These are phyloP conservation scores for Candoia aspera DNA, from an alignment of 2,113 vertebrate genomes.

Conservation along the genomic window DNA sequence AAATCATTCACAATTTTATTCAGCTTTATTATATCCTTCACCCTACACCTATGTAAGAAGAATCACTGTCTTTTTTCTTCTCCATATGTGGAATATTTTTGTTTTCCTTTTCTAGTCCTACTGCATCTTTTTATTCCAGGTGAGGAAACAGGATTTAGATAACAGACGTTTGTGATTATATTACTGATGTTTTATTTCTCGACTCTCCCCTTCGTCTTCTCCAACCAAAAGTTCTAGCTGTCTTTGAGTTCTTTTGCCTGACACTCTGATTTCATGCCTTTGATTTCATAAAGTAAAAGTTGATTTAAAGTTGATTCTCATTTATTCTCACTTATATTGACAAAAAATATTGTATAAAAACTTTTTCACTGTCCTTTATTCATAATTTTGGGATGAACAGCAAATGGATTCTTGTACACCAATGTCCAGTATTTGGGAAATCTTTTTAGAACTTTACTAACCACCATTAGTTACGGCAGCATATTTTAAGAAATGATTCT, in stretches of 20 bases:
- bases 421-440: neutral
- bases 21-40: conserved; percentile 21
- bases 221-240: neutral
- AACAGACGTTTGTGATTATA: neutral
- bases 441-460: neutral
- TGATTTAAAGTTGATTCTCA: neutral
- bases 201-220: neutral
- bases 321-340: neutral
- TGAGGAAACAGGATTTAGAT: neutral
- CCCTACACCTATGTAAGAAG: neutral
- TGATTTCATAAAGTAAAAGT: neutral
- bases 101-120: neutral
- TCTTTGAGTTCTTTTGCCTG: neutral
- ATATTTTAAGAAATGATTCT: too few relatives aligned
- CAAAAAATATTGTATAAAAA: neutral
- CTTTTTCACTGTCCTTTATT: neutral
- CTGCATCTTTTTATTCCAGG: conserved; percentile 15
- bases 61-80: conserved; percentile 1
- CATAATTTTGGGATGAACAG: neutral
- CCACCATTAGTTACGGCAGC: neutral
- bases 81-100: conserved; percentile 2
- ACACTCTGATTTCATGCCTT: neutral
- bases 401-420: neutral
- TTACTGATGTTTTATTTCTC: neutral
- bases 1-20: conserved; percentile 14